Conservation (phyloP, 2,797 vertebrate genomes). For the Tiaroga cobitis region DNA sequence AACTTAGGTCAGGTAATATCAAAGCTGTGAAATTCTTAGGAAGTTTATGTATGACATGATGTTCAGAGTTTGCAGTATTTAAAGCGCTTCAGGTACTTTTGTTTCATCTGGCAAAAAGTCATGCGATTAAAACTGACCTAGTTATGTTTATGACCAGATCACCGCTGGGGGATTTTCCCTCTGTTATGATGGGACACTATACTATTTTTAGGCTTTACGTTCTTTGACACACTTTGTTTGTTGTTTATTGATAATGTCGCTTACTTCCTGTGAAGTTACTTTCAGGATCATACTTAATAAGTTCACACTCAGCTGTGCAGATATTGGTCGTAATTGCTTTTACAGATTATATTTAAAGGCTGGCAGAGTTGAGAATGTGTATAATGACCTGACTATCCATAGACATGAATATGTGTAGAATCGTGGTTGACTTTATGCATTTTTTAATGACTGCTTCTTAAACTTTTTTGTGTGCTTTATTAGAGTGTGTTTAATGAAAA, state of each 20-base stretch:
- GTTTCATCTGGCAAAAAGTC: not conserved
- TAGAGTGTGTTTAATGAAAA: slow-evolving; percentile 1
- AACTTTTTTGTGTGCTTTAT: not conserved
- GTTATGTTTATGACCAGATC: not conserved
- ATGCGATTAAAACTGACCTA: slow-evolving; percentile 19
- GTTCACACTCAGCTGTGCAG: not conserved
- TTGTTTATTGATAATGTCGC: not conserved
- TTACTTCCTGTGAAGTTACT: not conserved
- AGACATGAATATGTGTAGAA: not conserved
- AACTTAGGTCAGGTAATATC: slow-evolving; percentile 8
- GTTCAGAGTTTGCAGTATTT: not conserved
- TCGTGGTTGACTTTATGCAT: not conserved
- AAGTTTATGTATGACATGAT: slow-evolving; percentile 10
- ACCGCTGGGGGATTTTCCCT: not conserved
- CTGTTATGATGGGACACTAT: not conserved
- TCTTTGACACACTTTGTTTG: not conserved
- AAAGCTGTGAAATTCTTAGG: not conserved
- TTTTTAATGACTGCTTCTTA: not conserved
- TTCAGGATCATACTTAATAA: not conserved
- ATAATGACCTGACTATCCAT: not conserved
- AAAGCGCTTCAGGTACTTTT: slow-evolving; percentile 10
- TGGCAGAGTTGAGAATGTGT: not conserved
- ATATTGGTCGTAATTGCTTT: not conserved
- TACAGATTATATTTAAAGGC: not conserved
- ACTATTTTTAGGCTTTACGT: not conserved